Evolutionary conservation across 2,888 invertebrate genomes (phyloP).

Genomic region (Abrostola tripartita): DNA sequence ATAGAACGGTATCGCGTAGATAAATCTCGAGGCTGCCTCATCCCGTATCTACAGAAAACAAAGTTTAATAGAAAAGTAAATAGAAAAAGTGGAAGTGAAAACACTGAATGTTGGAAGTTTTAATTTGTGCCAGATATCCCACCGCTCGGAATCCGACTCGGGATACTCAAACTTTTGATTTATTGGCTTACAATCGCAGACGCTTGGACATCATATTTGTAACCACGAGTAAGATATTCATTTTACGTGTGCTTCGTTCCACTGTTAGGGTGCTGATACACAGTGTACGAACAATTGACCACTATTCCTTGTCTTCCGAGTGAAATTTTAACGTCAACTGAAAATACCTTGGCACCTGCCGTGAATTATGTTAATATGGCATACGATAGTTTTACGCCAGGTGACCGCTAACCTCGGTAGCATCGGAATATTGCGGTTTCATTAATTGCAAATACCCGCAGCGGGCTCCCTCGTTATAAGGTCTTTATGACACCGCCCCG

Average conservation of each 20-base stretch:
- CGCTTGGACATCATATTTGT: conserved; percentile 40
- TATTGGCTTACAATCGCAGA: conserved; percentile 48
- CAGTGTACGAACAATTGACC: too few species aligned
- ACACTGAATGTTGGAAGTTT: conserved; percentile 80
- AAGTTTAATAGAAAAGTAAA: conserved; percentile 87
- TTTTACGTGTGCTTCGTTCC: conserved; percentile 4
- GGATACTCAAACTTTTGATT: conserved; percentile 58
- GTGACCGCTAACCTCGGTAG: neutral
- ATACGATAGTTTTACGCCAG: conserved; percentile 5
- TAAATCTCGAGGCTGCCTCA: conserved; percentile 83
- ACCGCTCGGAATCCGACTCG: conserved; percentile 56
- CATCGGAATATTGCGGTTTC: conserved; percentile 12
- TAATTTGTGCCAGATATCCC: conserved; percentile 72
- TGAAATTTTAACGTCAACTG: too few species aligned
- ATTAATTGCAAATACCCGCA: conserved; percentile 18
- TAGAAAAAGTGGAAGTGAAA: conserved; percentile 81
- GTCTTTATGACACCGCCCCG: conserved; percentile 4
- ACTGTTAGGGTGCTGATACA: conserved; percentile 2
- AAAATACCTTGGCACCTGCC: too few species aligned
- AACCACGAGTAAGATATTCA: conserved; percentile 23
- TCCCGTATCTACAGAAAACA: conserved; percentile 82
- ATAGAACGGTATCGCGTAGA: conserved; percentile 85
- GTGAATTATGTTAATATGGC: too few species aligned
- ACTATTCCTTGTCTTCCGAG: too few species aligned
- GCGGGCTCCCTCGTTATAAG: conserved; percentile 10